Evolutionary conservation across 92 coral and sea anemone genomes (phyloP), one percentile per base, ranked within the genome.

Genomic region (Ricordea florida): DNA sequence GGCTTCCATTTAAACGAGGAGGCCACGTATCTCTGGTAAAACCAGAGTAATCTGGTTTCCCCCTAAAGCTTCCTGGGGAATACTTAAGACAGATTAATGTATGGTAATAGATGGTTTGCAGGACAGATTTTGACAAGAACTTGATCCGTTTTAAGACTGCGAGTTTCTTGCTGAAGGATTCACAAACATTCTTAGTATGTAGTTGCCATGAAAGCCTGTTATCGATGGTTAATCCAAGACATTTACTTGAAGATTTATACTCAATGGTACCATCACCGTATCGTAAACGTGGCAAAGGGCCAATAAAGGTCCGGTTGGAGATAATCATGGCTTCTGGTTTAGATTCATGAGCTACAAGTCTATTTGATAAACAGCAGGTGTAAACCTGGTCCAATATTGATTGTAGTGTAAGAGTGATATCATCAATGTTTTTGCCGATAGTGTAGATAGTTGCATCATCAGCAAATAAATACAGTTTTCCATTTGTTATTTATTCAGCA

Each of bases 31-130:
- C 36, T 2, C 26, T 44, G 25, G 51, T 51, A 51, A 70, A 70
- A 20, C 78, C 78, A 3, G 66, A 70, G 14, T 70, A 70, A 36
- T 70, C 66, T 33, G 48, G 34, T 53, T 53, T 70, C 11, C 55
- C 66, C 16, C 21, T 2, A 55, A 70, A 70, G 31, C 18, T 32
- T 10, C 78, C 37, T 18, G 66, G 78, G n/a, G 55, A 70, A 10
- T 25, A 18, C 44, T 67, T 67, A 27, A 67, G 49, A 24, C 75
- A 47, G 34, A 80, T 33, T 2, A 80, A 38, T 40, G 72, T 42
- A 42, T 68, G 67, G 44, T 52, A 35, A 43, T 79, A 69, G 8
- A 68, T 79, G 51, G 63, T 62, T 56, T 79, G 59, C 7, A 79
- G 45, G 3, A 79, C 35, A 36, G 53, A 26, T 34, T 32, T 52